Percentiles rank a stretch among this genome's conserved stretches.
Evolutionary conservation across 2,113 vertebrate genomes (phyloP).

Genomic region (Rana temporaria): DNA sequence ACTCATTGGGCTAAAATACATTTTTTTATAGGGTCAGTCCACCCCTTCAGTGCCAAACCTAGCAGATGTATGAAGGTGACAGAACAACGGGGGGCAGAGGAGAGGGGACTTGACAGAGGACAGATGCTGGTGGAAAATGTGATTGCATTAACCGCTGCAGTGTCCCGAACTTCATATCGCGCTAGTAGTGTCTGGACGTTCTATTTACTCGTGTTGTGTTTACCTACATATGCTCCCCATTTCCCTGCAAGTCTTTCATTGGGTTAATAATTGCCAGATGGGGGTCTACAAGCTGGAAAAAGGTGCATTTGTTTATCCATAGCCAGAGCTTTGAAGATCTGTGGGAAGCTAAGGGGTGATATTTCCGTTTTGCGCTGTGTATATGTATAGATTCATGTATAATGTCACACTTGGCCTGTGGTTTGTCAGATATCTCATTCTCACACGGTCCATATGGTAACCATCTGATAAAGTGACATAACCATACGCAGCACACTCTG

Average conservation of each 20-base stretch:
- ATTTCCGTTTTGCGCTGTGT: slow-evolving; percentile 36
- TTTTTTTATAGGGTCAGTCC: slow-evolving; percentile 40
- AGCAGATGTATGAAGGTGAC: slow-evolving; percentile 51
- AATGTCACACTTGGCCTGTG: slow-evolving; percentile 32
- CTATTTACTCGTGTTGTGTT: slow-evolving; percentile 12
- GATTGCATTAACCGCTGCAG: slow-evolving; percentile 12
- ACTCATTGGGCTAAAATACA: slow-evolving; percentile 40
- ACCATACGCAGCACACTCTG: background rate
- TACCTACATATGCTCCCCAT: slow-evolving; percentile 34
- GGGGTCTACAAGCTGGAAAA: slow-evolving; percentile 5
- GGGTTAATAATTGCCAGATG: slow-evolving; percentile 40
- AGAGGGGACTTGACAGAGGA: slow-evolving; percentile 25
- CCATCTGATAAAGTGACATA: slow-evolving; percentile 44
- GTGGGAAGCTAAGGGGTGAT: slow-evolving; percentile 36
- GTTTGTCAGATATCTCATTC: slow-evolving; percentile 40
- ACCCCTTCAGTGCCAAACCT: slow-evolving; percentile 42
- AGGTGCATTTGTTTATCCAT: slow-evolving; percentile 48
- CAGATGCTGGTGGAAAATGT: slow-evolving; percentile 13
- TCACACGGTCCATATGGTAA: slow-evolving; percentile 46
- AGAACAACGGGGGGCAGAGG: background rate
- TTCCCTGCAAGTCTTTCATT: slow-evolving; percentile 13
- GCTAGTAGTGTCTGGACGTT: background rate
- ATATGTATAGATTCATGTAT: slow-evolving; percentile 44
- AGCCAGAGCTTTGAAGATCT: slow-evolving; percentile 33
- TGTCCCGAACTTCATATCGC: background rate